Conservation (phyloP, 2,113 vertebrate species). For the Chloebia gouldiae region DNA sequence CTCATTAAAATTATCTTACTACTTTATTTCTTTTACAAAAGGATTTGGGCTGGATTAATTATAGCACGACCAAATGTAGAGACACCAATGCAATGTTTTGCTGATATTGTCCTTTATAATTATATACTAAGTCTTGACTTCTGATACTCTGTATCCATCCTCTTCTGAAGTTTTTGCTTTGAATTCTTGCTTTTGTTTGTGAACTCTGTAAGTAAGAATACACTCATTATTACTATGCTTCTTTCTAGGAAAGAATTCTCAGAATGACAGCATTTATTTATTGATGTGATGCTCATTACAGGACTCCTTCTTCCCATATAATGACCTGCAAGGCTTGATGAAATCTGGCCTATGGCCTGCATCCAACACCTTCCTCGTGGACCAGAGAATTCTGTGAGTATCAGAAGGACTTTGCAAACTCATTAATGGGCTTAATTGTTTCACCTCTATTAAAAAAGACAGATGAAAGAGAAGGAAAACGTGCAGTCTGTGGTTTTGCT, state of each 20-base stretch:
- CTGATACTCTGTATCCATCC: not conserved
- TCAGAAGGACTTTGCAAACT: not conserved
- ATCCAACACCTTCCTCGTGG: not conserved
- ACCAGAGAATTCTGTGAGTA: not conserved
- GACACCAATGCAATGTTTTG: not conserved
- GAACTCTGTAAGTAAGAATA: not conserved
- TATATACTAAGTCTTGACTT: not conserved
- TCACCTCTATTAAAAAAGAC: not conserved
- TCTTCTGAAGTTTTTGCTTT: not conserved
- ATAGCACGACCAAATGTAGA: not conserved
- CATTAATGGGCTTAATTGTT: rapidly evolving
- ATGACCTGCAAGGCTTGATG: not conserved
- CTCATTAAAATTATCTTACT: slow-evolving; percentile 49
- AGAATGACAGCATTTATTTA: not conserved
- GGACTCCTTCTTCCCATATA: not conserved
- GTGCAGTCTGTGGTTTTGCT: not conserved
- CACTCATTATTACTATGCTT: rapidly evolving
- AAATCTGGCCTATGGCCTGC: not conserved
- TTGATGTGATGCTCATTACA: not conserved
- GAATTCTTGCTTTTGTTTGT: not conserved
- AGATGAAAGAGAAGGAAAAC: not conserved
- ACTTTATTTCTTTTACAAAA: slow-evolving; percentile 32
- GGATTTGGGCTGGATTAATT: slow-evolving; percentile 34
- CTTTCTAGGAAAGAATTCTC: not conserved
- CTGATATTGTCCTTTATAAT: slow-evolving; percentile 25